Conservation (phyloP, 2,888 invertebrate genomes). For the Drosophila lutescens region DNA sequence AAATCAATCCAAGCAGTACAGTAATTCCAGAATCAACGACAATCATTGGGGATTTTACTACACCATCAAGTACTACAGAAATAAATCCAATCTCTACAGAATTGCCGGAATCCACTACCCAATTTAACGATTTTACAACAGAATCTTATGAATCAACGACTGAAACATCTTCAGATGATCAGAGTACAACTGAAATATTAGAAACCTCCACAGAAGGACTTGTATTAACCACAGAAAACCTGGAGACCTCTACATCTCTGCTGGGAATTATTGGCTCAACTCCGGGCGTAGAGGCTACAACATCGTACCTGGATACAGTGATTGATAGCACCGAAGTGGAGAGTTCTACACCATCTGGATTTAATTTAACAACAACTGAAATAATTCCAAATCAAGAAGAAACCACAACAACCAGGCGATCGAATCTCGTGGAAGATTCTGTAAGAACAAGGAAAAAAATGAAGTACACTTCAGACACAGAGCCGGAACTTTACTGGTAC, state of each 20-base stretch:
- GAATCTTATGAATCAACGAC: not conserved
- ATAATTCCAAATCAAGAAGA: not conserved
- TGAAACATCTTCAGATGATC: not conserved
- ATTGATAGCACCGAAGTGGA: not conserved
- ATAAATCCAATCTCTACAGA: not conserved
- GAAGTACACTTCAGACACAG: constrained; percentile 74
- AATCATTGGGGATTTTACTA: not conserved
- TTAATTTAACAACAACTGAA: not conserved
- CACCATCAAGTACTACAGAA: not conserved
- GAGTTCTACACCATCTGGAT: constrained; percentile 2
- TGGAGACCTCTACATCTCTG: constrained; percentile 31
- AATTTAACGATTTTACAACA: not conserved
- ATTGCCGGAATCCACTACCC: not conserved
- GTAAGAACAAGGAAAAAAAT: constrained; percentile 47
- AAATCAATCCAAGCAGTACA: not conserved
- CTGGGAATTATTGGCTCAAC: constrained; percentile 52
- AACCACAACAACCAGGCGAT: constrained; percentile 1
- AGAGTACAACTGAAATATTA: not conserved
- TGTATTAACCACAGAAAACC: constrained; percentile 36
- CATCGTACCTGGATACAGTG: constrained; percentile 5
- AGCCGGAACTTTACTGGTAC: constrained; percentile 64
- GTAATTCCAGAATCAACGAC: constrained; percentile 9
- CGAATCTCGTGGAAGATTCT: constrained; percentile 27
- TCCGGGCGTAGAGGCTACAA: constrained; percentile 41
- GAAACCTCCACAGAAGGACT: constrained; percentile 27